Evolutionary conservation across 2,888 invertebrate genomes (phyloP).

Genomic region (Aphrophora alni): DNA sequence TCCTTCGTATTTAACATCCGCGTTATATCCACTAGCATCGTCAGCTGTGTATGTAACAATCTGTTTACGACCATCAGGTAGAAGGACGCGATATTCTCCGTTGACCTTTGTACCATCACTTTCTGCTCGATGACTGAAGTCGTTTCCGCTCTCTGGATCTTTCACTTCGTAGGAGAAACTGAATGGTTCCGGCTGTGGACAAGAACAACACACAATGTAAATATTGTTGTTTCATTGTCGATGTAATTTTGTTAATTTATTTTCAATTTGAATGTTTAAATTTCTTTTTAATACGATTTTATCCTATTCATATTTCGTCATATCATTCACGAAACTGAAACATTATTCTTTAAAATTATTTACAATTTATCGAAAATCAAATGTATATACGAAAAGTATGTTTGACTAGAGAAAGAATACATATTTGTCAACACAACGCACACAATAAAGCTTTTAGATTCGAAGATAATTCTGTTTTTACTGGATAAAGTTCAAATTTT

Average conservation of each 20-base stretch:
- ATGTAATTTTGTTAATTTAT: not conserved
- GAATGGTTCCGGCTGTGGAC: constrained; percentile 52
- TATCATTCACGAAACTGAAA: no score
- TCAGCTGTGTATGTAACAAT: constrained; percentile 49
- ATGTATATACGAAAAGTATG: no score
- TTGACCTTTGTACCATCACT: constrained; percentile 52
- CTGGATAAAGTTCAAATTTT: no score
- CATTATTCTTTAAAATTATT: no score
- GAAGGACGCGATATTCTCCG: constrained; percentile 49
- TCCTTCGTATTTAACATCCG: constrained; percentile 50
- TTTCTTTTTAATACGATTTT: not conserved
- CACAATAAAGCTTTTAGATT: no score
- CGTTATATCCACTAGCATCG: constrained; percentile 48
- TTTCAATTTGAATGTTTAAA: not conserved
- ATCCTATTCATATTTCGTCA: no score
- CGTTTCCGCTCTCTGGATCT: constrained; percentile 52
- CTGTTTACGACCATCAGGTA: constrained; percentile 50
- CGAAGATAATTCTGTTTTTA: no score
- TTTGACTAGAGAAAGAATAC: no score
- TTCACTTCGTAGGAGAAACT: constrained; percentile 53
- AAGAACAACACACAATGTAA: constrained; percentile 16
- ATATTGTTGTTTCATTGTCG: not conserved
- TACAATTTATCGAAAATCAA: no score
- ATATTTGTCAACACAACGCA: no score
- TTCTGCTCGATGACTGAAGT: constrained; percentile 53